Conservation (phyloP, 2,113 vertebrate genomes). For the Macrotus californicus region DNA sequence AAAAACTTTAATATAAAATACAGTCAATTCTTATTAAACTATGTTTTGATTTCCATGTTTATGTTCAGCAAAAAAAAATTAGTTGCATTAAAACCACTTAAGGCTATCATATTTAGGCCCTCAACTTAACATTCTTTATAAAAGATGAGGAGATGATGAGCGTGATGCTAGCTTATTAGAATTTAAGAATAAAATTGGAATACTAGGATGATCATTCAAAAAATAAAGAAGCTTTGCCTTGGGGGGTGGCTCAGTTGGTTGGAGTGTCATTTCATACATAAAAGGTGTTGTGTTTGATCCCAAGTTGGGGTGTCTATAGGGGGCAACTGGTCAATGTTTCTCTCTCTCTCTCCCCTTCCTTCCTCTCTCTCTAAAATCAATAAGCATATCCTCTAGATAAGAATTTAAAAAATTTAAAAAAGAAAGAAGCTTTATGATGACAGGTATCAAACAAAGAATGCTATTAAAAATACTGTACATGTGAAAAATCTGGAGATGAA, state of each 20-base stretch:
- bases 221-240: neutral
- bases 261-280: too few species aligned
- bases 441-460: neutral
- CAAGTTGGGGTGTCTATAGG: too few species aligned
- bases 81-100: neutral
- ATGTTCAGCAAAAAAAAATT: neutral
- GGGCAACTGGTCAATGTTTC: too few species aligned
- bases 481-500: neutral
- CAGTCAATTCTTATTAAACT: neutral
- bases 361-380: too few species aligned
- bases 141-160: neutral
- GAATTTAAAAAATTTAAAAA: too few species aligned
- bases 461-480: neutral
- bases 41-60: neutral
- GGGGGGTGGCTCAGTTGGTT: too few species aligned
- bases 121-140: neutral
- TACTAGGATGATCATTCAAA: neutral
- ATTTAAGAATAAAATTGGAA: neutral
- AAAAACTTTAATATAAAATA: neutral
- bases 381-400: too few species aligned
- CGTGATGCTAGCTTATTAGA: neutral
- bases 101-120: neutral
- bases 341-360: too few species aligned
- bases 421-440: neutral
- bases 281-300: too few species aligned